Conservation (phyloP, 1,140 invertebrate species). For the Euwallacea similis region DNA sequence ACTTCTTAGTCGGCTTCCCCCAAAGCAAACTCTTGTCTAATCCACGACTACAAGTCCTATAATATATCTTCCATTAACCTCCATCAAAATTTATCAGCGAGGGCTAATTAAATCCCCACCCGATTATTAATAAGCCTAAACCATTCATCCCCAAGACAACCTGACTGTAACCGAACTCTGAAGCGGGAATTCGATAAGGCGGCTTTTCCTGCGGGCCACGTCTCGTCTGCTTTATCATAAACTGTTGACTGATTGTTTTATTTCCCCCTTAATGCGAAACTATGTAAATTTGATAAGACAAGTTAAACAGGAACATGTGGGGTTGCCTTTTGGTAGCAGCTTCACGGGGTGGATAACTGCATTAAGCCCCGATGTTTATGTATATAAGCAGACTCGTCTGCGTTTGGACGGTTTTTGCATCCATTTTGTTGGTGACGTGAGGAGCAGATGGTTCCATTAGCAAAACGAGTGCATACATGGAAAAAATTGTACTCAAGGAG, state of each 20-base stretch:
- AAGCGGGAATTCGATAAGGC: conserved; percentile 25
- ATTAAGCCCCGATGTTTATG: conserved; percentile 13
- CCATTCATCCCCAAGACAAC: neutral
- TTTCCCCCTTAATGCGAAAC: conserved; percentile 29
- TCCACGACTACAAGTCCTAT: neutral
- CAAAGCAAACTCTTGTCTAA: neutral
- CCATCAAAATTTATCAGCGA: too few relatives aligned
- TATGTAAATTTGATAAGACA: conserved; percentile 38
- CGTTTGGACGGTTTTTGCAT: neutral
- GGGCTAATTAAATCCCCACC: neutral
- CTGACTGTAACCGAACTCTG: too few relatives aligned
- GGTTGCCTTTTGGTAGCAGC: conserved; percentile 17
- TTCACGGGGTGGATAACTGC: conserved; percentile 22
- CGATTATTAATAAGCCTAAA: conserved; percentile 1
- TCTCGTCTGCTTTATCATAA: conserved; percentile 34
- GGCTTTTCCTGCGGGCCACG: conserved; percentile 12
- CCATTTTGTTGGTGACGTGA: too few relatives aligned
- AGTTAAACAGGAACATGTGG: conserved; percentile 32
- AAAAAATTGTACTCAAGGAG: too few relatives aligned
- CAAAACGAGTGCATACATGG: too few relatives aligned
- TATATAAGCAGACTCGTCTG: conserved; percentile 5
- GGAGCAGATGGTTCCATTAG: too few relatives aligned
- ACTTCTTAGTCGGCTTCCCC: too few relatives aligned
- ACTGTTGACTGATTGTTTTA: conserved; percentile 36
- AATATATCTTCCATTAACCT: neutral